Conservation (phyloP, 2,113 vertebrate genomes). For the Emydura subglobosa region DNA sequence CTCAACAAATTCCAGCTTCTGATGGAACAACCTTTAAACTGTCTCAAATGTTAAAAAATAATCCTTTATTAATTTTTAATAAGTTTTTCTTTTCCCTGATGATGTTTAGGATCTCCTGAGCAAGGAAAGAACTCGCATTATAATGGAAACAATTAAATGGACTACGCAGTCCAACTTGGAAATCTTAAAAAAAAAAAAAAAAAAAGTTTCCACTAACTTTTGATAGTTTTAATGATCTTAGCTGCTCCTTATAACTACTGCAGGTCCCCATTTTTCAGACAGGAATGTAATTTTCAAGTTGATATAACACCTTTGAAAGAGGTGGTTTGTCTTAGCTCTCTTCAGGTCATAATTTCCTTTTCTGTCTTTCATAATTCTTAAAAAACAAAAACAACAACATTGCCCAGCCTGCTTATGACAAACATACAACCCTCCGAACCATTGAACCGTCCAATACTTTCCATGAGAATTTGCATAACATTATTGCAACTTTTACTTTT, state of each 20-base stretch:
- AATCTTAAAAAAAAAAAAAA: background rate
- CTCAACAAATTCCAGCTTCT: background rate
- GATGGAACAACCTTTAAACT: background rate
- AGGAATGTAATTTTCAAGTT: background rate
- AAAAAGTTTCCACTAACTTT: background rate
- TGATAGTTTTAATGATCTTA: background rate
- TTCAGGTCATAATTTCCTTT: too few relatives aligned
- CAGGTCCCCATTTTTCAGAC: background rate
- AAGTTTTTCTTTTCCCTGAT: background rate
- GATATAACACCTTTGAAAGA: background rate
- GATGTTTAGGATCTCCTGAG: background rate
- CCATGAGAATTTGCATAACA: background rate
- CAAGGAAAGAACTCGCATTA: background rate
- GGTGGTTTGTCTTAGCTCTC: too few relatives aligned
- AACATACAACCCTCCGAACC: too few relatives aligned
- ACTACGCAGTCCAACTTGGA: background rate
- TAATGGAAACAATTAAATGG: background rate
- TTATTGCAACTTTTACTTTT: background rate
- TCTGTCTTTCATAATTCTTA: constrained; percentile 18
- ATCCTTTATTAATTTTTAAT: background rate
- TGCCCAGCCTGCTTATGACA: background rate
- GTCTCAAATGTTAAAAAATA: background rate
- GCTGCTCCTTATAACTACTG: constrained; percentile 25
- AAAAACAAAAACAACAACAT: background rate
- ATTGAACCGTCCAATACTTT: background rate